A percentile compares a stretch with the other conserved stretches of the same genome.
phyloP scores from a whole-genome alignment of 92 coral and sea anemone genomes.

The Actinostola sp. region DNA sequence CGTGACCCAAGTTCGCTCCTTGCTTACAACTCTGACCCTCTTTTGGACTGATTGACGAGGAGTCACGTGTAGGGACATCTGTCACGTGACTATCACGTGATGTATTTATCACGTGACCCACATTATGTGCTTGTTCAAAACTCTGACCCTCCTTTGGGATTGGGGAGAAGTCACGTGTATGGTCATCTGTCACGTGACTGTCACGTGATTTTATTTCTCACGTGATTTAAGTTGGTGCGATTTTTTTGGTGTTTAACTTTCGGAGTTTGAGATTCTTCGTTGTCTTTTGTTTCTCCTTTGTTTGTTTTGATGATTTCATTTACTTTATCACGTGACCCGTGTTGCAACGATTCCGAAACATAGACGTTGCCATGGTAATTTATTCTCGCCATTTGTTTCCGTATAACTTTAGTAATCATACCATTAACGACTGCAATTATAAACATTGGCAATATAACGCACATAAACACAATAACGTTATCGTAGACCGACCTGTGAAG shows the following conservation, averaged over 20 bases:
- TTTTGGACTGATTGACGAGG: neutral
- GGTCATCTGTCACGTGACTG: constrained; percentile 11
- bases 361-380: constrained; percentile 13
- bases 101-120: neutral
- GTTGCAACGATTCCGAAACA: neutral
- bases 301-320: no score
- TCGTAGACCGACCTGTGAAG: constrained; percentile 42
- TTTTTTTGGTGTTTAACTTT: no score
- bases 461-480: constrained; percentile 38
- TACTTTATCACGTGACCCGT: neutral
- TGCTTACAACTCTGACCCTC: no score
- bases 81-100: neutral
- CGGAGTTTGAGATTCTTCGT: neutral
- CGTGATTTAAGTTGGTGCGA: no score
- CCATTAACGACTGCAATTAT: constrained; percentile 43
- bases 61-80: neutral
- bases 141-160: neutral
- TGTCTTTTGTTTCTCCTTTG: no score
- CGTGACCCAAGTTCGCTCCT: no score
- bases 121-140: no score
- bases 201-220: no score
- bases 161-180: neutral
- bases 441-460: constrained; percentile 61
- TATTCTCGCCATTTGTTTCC: constrained; percentile 19
- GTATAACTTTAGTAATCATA: constrained; percentile 59